Base-by-base conservation (phyloP, 1,140 invertebrate genomes). In the Drosophila burlai region DNA sequence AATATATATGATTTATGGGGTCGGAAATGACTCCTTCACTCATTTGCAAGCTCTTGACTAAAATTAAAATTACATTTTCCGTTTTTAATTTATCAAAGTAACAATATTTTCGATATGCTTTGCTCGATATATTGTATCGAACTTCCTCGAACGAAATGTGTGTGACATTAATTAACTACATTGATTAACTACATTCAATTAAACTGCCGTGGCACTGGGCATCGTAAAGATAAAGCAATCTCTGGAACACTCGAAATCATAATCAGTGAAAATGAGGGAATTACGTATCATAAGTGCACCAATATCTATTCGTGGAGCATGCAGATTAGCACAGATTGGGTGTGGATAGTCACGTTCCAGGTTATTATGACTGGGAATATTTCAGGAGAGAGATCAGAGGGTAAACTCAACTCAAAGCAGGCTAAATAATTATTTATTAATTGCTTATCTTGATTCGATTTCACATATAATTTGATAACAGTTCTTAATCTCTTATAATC, bases 151-250 rank as follows among this genome's bases (percentile, higher is more conserved):
- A 26, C 36, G 13, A 15, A 8, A 5, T 42, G 8, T n/a, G 16
- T 43, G 3, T 16, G 26, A 24, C 13, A 42, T n/a, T n/a, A n/a
- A n/a, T 31, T 16, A 21, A 36, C 43, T 58, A 13, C 13, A 42
- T 24, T 16, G 31, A 36, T 52, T 58, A 13, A 6, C 60, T 38
- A 29, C 16, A 57, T 58, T 42, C 61, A 58, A 40, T 42, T 31
- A 16, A 42, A 58, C 50, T 42, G 16, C 49, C 50, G 34, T 63
- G 34, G n/a, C 50, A 29, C n/a, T 13, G 4, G 5, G n/a, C 1
- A 36, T 29, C 6, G 36, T 58, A 31, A 40, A 64, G 61, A 64
- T 64, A 40, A 42, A 40, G 18, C 34, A 31, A 42, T n/a, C 50
- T 13, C 50, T 13, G 61, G 8, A 16, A 10, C 34, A 24, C 34